These are phyloP conservation scores for Epizoanthus illoricatus DNA, from an alignment of 92 coral and sea anemone genomes.

Conservation along the genomic window DNA sequence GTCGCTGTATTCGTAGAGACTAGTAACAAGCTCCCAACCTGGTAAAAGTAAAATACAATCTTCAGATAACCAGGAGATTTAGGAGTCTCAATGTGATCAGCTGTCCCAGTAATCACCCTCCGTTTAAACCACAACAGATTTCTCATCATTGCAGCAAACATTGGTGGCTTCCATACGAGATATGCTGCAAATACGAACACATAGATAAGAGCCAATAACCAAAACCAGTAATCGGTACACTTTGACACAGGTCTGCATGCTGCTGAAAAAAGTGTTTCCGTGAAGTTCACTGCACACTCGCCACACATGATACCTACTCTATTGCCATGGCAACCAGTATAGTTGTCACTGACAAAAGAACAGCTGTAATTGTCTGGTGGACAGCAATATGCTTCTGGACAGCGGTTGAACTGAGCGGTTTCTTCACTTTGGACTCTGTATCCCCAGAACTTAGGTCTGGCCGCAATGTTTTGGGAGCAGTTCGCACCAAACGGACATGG, in stretches of 20 bases:
- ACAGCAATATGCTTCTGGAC: constrained; percentile 53
- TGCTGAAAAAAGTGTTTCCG: constrained; percentile 32
- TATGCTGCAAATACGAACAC: constrained; percentile 18
- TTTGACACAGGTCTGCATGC: not conserved
- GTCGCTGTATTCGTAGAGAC: constrained; percentile 20
- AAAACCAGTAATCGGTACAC: constrained; percentile 32
- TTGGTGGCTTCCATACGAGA: constrained; percentile 41
- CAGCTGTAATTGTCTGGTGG: constrained; percentile 19
- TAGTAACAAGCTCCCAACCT: constrained; percentile 37
- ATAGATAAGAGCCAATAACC: not conserved
- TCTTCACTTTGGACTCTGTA: constrained; percentile 18
- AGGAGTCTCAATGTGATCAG: not conserved
- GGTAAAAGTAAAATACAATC: constrained; percentile 49
- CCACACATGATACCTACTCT: constrained; percentile 52
- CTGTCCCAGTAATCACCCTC: not conserved
- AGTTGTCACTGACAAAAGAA: constrained; percentile 8
- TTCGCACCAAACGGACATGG: constrained; percentile 45
- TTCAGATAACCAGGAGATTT: constrained; percentile 28
- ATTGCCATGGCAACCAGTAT: constrained; percentile 55
- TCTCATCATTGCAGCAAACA: constrained; percentile 11
- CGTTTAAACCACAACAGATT: constrained; percentile 40
- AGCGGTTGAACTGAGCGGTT: constrained; percentile 21
- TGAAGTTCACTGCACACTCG: constrained; percentile 34
- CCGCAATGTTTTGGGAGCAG: constrained; percentile 36
- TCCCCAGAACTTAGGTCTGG: constrained; percentile 52